Conservation (phyloP, 2,113 vertebrate species). For the Carassius auratus region DNA sequence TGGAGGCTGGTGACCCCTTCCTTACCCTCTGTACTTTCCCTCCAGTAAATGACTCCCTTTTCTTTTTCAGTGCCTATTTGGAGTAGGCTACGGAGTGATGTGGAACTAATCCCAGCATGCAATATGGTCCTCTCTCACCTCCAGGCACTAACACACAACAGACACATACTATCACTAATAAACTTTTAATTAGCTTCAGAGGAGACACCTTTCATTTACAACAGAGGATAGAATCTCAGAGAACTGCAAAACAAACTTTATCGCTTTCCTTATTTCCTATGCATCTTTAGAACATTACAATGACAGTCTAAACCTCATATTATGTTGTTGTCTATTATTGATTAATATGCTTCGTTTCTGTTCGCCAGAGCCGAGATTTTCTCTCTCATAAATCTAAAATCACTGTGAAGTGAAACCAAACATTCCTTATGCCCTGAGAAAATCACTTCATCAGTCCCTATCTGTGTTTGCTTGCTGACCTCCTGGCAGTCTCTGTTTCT, state of each 20-base stretch:
- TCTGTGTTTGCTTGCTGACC: constrained; percentile 19
- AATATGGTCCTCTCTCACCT: constrained; percentile 35
- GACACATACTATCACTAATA: constrained; percentile 46
- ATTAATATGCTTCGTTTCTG: constrained; percentile 29
- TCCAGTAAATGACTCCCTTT: constrained; percentile 11
- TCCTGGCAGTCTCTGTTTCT: constrained; percentile 33
- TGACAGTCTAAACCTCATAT: neutral
- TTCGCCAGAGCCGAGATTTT: constrained; percentile 5
- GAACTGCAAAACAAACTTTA: neutral
- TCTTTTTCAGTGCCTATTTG: constrained; percentile 19
- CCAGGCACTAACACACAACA: constrained; percentile 28
- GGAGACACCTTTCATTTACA: constrained; percentile 12
- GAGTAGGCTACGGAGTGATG: constrained; percentile 34
- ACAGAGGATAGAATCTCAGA: constrained; percentile 25
- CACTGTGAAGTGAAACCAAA: neutral
- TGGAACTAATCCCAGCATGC: constrained; percentile 44
- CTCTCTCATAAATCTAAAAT: constrained; percentile 20
- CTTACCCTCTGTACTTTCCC: constrained; percentile 11
- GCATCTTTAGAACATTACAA: constrained; percentile 6
- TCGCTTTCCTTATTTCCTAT: neutral
- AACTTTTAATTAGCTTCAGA: constrained; percentile 54
- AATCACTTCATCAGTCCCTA: constrained; percentile 31
- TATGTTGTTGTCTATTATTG: constrained; percentile 24
- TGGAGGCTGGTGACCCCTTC: neutral
- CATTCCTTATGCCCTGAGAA: constrained; percentile 23